These are phyloP conservation scores for Tortrix viridana DNA, from an alignment of 2,888 invertebrate genomes.

Conservation along the genomic window DNA sequence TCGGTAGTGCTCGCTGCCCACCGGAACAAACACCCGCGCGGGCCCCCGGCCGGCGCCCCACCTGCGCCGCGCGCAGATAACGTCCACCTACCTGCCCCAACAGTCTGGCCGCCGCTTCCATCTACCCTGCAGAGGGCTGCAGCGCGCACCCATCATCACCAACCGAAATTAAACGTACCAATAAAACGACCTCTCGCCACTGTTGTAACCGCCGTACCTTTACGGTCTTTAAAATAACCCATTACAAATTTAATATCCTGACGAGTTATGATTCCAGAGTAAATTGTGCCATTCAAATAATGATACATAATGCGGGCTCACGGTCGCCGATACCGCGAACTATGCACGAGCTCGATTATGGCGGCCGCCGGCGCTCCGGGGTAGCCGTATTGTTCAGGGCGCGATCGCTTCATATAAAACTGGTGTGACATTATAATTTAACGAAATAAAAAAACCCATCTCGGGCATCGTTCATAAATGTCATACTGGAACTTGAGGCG, in stretches of 20 bases:
- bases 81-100: constrained; percentile 3
- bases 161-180: constrained; percentile 4
- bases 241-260: constrained; percentile 72
- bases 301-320: constrained; percentile 76
- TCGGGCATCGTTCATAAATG: constrained; percentile 31
- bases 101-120: neutral
- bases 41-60: constrained; percentile 40
- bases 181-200: constrained; percentile 41
- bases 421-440: constrained; percentile 37
- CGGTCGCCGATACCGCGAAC: constrained; percentile 55
- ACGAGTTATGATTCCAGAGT: constrained; percentile 70
- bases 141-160: neutral
- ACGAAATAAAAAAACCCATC: constrained; percentile 26
- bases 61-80: constrained; percentile 19
- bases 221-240: constrained; percentile 61
- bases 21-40: constrained; percentile 54
- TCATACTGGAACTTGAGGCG: constrained; percentile 22
- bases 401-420: constrained; percentile 28
- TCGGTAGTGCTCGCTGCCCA: constrained; percentile 41
- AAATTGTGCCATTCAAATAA: constrained; percentile 80
- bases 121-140: neutral
- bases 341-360: constrained; percentile 31
- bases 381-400: constrained; percentile 29
- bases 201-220: neutral
- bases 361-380: constrained; percentile 18